Evolutionary conservation across 53 echinoderm and acorn worm species (phyloP), one percentile per base, ranked within the genome.

Genomic region (Paelopatides confundens): DNA sequence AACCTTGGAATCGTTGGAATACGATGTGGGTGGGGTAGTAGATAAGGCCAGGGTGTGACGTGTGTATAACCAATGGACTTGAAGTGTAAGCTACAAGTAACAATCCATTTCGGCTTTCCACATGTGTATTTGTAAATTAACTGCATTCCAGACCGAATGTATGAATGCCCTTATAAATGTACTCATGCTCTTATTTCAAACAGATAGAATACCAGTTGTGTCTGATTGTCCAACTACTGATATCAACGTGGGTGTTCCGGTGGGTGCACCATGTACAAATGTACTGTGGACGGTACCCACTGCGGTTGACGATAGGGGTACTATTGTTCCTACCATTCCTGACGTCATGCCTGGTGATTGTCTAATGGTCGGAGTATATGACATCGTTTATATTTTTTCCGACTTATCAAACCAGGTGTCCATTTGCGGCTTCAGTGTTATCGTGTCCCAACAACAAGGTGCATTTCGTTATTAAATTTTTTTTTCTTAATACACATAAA

Each of bases 251-350:
- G 89, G 46, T 7, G 85, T 91, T 36, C 91, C 93, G 0, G 82
- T 90, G 9, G 93, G 93, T 13, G 66, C 34, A n/a, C 23, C 52
- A 11, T 54, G 77, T 34, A 62, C 53, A 27, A 10, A 67, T 0
- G 89, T 93, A 21, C 78, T 76, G 23, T 95, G 95, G 95, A 74
- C 86, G 2, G 84, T 52, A 34, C 95, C 95, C 18, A 62, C 86
- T 1, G 93, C 89, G 11, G 62, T 69, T 12, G 95, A 95, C 35
- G 93, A 95, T 85, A 86, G 86, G 28, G 95, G 93, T 0, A 49
- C 74, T 31, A 47, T 64, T 13, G 88, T 88, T 13, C 62, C 65
- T 33, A 87, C 82, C 9, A 30, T 62, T 2, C 62, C 86, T 3
- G 77, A 66, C 63, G 14, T 46, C 77, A 84, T 51, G 6, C 87